A percentile compares a stretch with the other conserved stretches of the same genome.
These are phyloP conservation scores for Australoheros facetus DNA, from an alignment of 2,797 vertebrate genomes.

Conservation along the genomic window DNA sequence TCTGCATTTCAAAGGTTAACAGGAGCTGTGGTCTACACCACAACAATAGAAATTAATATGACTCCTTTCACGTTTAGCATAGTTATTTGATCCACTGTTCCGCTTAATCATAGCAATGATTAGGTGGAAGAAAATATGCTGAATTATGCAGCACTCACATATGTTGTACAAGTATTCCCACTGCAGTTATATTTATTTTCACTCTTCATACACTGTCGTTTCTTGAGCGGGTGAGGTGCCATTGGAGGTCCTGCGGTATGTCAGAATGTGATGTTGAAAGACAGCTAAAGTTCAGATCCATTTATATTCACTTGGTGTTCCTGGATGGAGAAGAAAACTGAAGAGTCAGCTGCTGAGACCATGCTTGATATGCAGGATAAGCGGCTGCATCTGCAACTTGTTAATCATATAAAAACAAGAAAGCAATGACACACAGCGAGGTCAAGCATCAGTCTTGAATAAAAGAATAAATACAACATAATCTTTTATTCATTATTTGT, in stretches of 20 bases:
- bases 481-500: slow-evolving; percentile 59
- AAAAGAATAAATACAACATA: slow-evolving; percentile 28
- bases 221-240: not conserved
- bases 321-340: slow-evolving; percentile 52
- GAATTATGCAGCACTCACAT: not conserved
- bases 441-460: slow-evolving; percentile 56
- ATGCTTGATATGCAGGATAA: slow-evolving; percentile 67
- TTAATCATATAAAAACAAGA: slow-evolving; percentile 72
- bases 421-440: slow-evolving; percentile 60
- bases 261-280: slow-evolving; percentile 48
- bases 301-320: slow-evolving; percentile 69
- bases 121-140: not conserved
- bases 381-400: slow-evolving; percentile 68
- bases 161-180: not conserved
- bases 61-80: not conserved
- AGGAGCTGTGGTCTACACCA: not conserved
- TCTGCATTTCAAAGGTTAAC: not conserved
- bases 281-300: slow-evolving; percentile 60
- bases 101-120: not conserved
- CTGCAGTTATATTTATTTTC: not conserved
- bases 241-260: slow-evolving; percentile 18
- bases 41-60: not conserved
- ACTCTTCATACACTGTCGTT: not conserved
- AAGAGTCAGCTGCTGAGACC: slow-evolving; percentile 69
- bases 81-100: not conserved